These are phyloP conservation scores for Luscinia luscinia DNA, from an alignment of 2,797 vertebrate genomes.

Conservation along the genomic window DNA sequence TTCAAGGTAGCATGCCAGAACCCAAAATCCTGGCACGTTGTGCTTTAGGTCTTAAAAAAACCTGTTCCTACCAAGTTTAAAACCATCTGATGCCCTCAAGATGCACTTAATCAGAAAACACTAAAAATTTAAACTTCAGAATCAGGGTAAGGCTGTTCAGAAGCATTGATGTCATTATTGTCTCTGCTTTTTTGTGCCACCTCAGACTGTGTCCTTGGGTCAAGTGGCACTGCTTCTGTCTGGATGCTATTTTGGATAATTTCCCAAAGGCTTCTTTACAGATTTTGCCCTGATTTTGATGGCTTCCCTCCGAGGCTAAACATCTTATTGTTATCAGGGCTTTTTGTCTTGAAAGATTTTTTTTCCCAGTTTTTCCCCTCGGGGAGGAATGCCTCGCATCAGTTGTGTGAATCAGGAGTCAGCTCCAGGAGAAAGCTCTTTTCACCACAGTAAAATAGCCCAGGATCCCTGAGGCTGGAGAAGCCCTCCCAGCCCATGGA, in stretches of 20 bases:
- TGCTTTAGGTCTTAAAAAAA: background rate
- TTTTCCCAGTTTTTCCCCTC: background rate
- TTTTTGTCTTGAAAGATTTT: background rate
- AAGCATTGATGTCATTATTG: background rate
- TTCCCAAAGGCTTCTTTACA: background rate
- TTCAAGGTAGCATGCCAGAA: background rate
- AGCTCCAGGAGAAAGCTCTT: background rate
- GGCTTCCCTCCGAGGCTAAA: background rate
- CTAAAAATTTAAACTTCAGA: background rate
- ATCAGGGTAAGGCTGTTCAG: background rate
- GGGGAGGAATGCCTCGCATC: background rate
- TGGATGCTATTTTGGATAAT: background rate
- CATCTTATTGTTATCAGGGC: background rate
- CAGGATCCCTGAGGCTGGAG: fast-evolving
- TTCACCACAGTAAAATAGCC: background rate
- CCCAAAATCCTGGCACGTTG: background rate
- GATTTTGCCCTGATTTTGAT: background rate
- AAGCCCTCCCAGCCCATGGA: background rate
- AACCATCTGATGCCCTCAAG: background rate
- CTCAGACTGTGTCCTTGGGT: background rate
- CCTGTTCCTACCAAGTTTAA: background rate
- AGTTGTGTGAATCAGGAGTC: background rate
- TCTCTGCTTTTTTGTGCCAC: background rate
- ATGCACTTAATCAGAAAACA: background rate
- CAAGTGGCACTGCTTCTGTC: background rate